Conservation (phyloP, 2,888 invertebrate species). For the Glyphotaelius pellucidus region DNA sequence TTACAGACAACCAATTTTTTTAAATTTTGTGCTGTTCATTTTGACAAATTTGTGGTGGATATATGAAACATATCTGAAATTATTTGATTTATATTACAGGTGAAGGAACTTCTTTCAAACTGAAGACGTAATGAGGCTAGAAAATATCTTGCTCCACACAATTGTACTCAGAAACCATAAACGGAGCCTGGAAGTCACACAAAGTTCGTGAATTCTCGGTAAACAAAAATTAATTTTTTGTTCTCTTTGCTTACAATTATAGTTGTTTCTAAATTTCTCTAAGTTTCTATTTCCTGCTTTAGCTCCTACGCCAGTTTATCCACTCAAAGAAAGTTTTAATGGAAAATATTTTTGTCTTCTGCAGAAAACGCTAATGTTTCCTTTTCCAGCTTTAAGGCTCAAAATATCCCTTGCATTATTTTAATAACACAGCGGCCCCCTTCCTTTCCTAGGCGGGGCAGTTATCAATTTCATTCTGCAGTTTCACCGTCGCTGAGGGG, state of each 20-base stretch:
- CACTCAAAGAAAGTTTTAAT: not conserved
- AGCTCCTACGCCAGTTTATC: not conserved
- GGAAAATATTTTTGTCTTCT: not conserved
- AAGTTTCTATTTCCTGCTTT: not conserved
- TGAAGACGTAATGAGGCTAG: not conserved
- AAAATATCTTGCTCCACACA: too few relatives aligned
- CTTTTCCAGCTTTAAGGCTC: not conserved
- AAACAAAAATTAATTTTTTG: not conserved
- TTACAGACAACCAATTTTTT: too few relatives aligned
- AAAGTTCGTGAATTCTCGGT: too few relatives aligned
- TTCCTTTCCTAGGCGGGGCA: not conserved
- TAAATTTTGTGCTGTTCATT: too few relatives aligned
- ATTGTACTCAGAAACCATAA: too few relatives aligned
- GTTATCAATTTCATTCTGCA: slow-evolving; percentile 46
- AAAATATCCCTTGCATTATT: slow-evolving; percentile 21
- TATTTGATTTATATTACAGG: not conserved
- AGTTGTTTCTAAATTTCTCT: not conserved
- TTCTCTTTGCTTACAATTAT: not conserved
- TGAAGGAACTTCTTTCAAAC: too few relatives aligned
- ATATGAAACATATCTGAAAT: too few relatives aligned
- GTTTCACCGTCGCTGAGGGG: slow-evolving; percentile 27
- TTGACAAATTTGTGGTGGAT: too few relatives aligned
- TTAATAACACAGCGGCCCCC: slow-evolving; percentile 16
- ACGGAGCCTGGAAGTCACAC: too few relatives aligned
- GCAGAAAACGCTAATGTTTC: not conserved